Conservation (phyloP, 1,140 invertebrate genomes). For the Lordiphosa collinella region DNA sequence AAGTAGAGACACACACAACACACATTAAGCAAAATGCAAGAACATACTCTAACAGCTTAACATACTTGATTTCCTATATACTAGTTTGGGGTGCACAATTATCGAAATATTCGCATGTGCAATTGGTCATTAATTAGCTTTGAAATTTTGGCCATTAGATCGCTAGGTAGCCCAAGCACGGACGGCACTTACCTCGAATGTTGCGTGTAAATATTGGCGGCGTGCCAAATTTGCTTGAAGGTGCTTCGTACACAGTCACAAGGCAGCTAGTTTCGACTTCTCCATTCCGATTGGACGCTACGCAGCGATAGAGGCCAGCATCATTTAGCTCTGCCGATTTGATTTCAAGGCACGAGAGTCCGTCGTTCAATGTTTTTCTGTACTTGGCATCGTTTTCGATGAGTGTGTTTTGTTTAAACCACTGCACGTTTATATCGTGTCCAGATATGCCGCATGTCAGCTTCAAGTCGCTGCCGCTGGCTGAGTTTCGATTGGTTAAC, state of each 20-base stretch:
- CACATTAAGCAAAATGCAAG: background rate
- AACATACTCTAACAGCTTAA: constrained; percentile 11
- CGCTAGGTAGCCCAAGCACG: constrained; percentile 33
- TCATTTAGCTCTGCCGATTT: constrained; percentile 60
- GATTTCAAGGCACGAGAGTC: constrained; percentile 84
- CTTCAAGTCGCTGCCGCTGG: constrained; percentile 86
- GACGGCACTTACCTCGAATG: constrained; percentile 74
- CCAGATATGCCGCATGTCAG: constrained; percentile 92
- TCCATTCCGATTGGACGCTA: constrained; percentile 77
- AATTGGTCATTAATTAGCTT: constrained; percentile 50
- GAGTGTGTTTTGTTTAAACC: constrained; percentile 88
- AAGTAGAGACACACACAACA: background rate
- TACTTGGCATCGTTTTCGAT: constrained; percentile 66
- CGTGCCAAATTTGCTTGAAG: constrained; percentile 76
- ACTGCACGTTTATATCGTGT: constrained; percentile 87
- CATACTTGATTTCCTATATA: constrained; percentile 31
- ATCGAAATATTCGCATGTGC: constrained; percentile 35
- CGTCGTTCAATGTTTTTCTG: constrained; percentile 80
- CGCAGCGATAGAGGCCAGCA: constrained; percentile 75
- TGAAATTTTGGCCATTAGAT: constrained; percentile 41
- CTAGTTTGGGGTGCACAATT: constrained; percentile 6
- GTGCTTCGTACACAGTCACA: constrained; percentile 77
- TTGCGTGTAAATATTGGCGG: constrained; percentile 79
- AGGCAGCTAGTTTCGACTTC: constrained; percentile 79
- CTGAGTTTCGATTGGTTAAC: constrained; percentile 88